These are phyloP conservation scores for Endomychus coccineus DNA, from an alignment of 2,888 invertebrate species.

Conservation along the genomic window DNA sequence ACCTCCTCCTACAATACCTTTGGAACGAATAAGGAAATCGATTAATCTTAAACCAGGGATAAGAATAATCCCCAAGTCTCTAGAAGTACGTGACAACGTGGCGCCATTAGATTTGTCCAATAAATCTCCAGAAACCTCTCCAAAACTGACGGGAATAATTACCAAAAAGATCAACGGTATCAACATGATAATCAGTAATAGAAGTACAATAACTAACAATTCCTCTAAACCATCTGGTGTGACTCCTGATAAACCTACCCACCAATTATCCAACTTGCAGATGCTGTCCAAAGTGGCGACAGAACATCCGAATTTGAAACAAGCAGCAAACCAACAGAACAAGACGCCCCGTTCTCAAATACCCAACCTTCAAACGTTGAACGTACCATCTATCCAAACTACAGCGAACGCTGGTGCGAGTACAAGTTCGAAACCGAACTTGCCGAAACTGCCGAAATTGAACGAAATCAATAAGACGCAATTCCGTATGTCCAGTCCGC, in stretches of 20 bases:
- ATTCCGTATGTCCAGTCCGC: constrained; percentile 32
- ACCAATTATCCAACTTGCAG: constrained; percentile 47
- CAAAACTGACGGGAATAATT: constrained; percentile 23
- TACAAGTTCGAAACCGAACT: constrained; percentile 19
- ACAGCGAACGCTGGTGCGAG: constrained; percentile 22
- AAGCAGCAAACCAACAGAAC: constrained; percentile 12
- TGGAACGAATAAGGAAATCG: constrained; percentile 46
- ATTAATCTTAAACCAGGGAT: constrained; percentile 34
- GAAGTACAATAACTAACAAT: not conserved
- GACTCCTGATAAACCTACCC: constrained; percentile 7
- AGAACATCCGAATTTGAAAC: constrained; percentile 33
- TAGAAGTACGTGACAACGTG: constrained; percentile 43
- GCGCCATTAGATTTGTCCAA: constrained; percentile 50
- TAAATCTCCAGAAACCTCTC: constrained; percentile 35
- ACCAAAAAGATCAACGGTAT: constrained; percentile 26
- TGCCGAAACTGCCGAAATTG: constrained; percentile 41
- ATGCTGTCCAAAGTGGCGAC: constrained; percentile 45
- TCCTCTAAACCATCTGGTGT: constrained; percentile 2
- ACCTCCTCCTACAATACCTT: constrained; percentile 49
- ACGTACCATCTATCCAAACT: constrained; percentile 22
- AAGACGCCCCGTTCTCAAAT: constrained; percentile 34
- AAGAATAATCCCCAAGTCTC: constrained; percentile 36
- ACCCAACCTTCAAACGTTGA: constrained; percentile 37
- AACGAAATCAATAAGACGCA: constrained; percentile 44
- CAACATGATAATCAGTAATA: constrained; percentile 6